A percentile compares a stretch with the other conserved stretches of the same genome.
phyloP scores from a whole-genome alignment of 2,113 vertebrate species.

The Porphyrio hochstetteri region DNA sequence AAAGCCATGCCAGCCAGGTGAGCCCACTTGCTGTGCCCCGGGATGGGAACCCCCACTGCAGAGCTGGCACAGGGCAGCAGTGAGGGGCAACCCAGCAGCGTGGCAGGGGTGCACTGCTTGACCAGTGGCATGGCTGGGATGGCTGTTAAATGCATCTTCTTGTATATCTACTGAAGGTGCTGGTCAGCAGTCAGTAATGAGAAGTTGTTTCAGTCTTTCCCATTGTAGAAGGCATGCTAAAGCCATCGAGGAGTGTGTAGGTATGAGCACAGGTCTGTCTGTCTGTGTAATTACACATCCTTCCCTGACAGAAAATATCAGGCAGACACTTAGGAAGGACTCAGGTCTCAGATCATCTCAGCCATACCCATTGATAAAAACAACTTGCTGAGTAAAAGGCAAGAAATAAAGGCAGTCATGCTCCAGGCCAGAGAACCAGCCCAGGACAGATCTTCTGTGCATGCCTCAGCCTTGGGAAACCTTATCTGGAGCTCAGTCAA shows the following conservation, averaged over 20 bases:
- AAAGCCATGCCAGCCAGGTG: rapidly evolving
- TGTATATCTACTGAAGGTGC: neutral
- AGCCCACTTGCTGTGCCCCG: rapidly evolving
- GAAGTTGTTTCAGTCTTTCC: neutral
- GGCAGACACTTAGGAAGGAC: neutral
- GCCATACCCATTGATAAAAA: neutral
- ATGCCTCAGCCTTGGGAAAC: neutral
- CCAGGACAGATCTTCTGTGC: neutral
- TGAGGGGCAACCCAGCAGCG: rapidly evolving
- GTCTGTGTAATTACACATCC: neutral
- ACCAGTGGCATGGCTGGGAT: neutral
- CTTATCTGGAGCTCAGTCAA: neutral
- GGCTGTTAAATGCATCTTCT: neutral
- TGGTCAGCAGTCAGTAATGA: neutral
- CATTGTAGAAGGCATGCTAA: neutral
- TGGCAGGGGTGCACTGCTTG: neutral
- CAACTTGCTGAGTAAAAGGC: neutral
- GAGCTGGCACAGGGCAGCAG: rapidly evolving
- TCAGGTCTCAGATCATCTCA: neutral
- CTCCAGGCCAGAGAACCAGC: neutral
- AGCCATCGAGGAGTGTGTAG: rapidly evolving
- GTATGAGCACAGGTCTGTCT: neutral
- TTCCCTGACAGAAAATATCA: neutral
- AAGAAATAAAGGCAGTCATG: neutral
- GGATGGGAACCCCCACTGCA: rapidly evolving